Base-by-base conservation (phyloP, 2,888 invertebrate genomes). In the Melolontha melolontha region DNA sequence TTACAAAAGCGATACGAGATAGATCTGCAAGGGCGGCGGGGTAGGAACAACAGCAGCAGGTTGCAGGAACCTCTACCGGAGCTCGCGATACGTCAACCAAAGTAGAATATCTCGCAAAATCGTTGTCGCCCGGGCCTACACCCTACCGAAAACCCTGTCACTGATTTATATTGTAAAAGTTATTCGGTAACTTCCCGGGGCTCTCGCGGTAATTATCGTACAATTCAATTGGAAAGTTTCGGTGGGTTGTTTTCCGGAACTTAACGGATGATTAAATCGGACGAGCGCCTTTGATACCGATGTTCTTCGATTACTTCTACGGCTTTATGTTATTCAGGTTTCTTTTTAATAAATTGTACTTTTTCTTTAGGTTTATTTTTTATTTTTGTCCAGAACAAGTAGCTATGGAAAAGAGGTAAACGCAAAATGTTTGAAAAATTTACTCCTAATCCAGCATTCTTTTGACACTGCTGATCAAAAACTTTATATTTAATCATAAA, bases 211-310 rank as follows among this genome's bases (percentile, higher is more conserved):
- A 66, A 66, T 66, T 66, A 66, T 66, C 17, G 57, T 66, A 66
- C 66, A 59, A 66, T 66, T 66, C 66, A 66, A 66, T 66, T 50
- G 66, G 50, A 41, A 66, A 66, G 57, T 66, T 66, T 54, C 40
- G 17, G 55, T 12, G 52, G 42, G 52, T 52, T 57, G 57, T 57
- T 57, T 57, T 57, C 50, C 42, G 57, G 57, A 57, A 57, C 57
- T 57, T 57, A 57, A 57, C 57, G 57, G 57, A 44, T 57, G 57
- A 57, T 57, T 57, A 57, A 57, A 44, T 57, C 44, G 42, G 44
- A 14, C 11, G 14, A 42, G 17, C 17, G 6, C 16, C 27, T n/a
- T 57, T 57, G 22, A n/a, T 27, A 16, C 14, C 34, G 39, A 16
- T 54, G 14, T 54, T 14, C 12, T 11, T 16, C 54, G n/a, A 12